Percentiles rank a stretch among this genome's conserved stretches.
Evolutionary conservation across 2,888 invertebrate species (phyloP).

Genomic region (Saturnia pavonia): DNA sequence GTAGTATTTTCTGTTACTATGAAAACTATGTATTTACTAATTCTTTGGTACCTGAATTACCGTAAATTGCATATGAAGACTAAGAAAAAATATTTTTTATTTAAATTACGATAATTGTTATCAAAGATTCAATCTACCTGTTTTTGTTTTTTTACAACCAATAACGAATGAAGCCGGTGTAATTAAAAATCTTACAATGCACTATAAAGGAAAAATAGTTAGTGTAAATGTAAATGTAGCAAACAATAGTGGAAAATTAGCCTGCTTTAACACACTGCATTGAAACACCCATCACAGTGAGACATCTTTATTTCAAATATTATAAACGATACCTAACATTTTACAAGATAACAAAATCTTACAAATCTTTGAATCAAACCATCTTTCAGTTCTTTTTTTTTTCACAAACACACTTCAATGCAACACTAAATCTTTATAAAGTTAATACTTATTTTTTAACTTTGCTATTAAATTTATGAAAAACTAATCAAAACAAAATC

Average conservation of each 20-base stretch:
- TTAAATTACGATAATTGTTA: too few relatives aligned
- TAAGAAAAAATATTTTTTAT: too few relatives aligned
- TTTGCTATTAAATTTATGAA: conserved; percentile 34
- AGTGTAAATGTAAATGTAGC: background rate
- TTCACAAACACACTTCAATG: conserved; percentile 31
- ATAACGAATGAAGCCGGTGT: too few relatives aligned
- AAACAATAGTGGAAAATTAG: background rate
- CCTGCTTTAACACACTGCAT: conserved; percentile 25
- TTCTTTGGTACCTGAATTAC: too few relatives aligned
- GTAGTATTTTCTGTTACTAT: too few relatives aligned
- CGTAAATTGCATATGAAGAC: too few relatives aligned
- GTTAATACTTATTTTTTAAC: conserved; percentile 30
- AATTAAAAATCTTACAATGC: too few relatives aligned
- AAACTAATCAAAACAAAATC: conserved; percentile 46
- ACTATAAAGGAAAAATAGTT: too few relatives aligned
- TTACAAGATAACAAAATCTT: conserved; percentile 63
- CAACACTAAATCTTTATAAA: conserved; percentile 29
- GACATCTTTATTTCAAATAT: conserved; percentile 74
- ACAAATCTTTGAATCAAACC: conserved; percentile 26
- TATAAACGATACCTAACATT: conserved; percentile 61
- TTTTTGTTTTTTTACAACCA: too few relatives aligned
- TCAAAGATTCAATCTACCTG: too few relatives aligned
- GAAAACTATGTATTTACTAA: too few relatives aligned
- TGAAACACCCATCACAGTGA: conserved; percentile 60
- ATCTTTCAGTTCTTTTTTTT: conserved; percentile 24